A percentile compares a stretch with the other conserved stretches of the same genome.
Evolutionary conservation across 2,888 invertebrate genomes (phyloP).

Genomic region (Mechanitis mazaeus): DNA sequence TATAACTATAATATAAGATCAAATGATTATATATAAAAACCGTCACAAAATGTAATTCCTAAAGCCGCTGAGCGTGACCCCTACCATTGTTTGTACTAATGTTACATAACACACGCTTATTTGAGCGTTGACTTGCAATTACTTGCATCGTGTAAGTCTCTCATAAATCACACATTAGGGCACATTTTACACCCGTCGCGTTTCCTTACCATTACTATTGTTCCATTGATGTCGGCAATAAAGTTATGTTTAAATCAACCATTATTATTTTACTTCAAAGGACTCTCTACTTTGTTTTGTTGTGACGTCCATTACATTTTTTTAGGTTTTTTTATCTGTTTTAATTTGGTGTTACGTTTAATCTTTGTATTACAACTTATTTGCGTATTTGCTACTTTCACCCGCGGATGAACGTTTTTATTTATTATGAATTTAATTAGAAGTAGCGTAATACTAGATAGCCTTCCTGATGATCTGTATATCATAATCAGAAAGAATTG

Average conservation of each 20-base stretch:
- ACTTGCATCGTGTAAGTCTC: constrained; percentile 27
- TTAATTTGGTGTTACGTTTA: constrained; percentile 9
- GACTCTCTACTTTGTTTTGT: constrained; percentile 13
- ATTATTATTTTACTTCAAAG: constrained; percentile 43
- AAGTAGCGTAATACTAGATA: no score
- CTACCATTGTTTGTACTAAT: background rate
- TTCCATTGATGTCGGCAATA: constrained; percentile 50
- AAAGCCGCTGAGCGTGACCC: background rate
- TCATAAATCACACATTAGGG: constrained; percentile 42
- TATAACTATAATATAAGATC: no score
- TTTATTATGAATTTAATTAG: no score
- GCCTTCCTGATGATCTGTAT: no score
- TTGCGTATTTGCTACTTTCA: no score
- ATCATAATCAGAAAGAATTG: no score
- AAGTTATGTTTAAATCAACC: constrained; percentile 43
- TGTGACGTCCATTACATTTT: constrained; percentile 5
- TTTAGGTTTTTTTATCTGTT: constrained; percentile 12
- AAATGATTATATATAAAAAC: no score
- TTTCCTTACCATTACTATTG: constrained; percentile 51
- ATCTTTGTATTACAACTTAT: constrained; percentile 3
- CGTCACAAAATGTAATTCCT: no score
- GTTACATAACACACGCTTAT: constrained; percentile 1
- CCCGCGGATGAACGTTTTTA: no score
- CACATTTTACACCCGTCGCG: constrained; percentile 43
- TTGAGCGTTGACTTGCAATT: constrained; percentile 17